phyloP scores from a whole-genome alignment of 2,797 vertebrate genomes.

The Falco berigora region DNA sequence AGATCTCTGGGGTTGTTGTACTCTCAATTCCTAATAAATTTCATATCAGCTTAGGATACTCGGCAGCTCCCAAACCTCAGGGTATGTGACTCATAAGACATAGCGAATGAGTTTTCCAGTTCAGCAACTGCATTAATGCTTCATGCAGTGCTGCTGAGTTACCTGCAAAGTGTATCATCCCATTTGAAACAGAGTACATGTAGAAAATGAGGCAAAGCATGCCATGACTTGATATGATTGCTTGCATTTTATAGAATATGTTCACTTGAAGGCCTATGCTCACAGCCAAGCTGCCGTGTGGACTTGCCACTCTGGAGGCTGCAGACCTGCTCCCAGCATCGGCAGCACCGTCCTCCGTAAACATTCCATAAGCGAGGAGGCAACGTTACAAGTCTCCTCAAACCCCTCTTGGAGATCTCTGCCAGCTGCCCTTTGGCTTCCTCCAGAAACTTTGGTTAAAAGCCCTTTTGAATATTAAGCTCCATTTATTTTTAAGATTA shows the following conservation, averaged over 20 bases:
- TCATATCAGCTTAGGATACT: background rate
- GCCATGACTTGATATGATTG: background rate
- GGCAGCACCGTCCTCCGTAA: background rate
- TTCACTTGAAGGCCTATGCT: background rate
- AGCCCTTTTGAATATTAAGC: background rate
- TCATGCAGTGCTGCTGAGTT: background rate
- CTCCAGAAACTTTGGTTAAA: background rate
- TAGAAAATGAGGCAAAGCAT: background rate
- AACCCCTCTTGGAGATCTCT: background rate
- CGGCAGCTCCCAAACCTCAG: background rate
- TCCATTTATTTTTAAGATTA: background rate
- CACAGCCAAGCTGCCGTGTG: background rate
- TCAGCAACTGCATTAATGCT: background rate
- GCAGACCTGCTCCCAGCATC: background rate
- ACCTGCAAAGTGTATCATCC: background rate
- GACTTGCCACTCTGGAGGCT: background rate
- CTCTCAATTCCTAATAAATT: background rate
- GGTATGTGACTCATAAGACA: background rate
- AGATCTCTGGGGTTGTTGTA: background rate
- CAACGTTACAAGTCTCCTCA: no score
- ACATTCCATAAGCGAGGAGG: background rate
- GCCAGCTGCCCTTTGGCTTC: background rate
- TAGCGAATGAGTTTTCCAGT: background rate
- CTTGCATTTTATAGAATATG: background rate
- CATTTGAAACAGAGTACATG: background rate